phyloP scores from a whole-genome alignment of 2,797 vertebrate species.

The Chromis chromis region DNA sequence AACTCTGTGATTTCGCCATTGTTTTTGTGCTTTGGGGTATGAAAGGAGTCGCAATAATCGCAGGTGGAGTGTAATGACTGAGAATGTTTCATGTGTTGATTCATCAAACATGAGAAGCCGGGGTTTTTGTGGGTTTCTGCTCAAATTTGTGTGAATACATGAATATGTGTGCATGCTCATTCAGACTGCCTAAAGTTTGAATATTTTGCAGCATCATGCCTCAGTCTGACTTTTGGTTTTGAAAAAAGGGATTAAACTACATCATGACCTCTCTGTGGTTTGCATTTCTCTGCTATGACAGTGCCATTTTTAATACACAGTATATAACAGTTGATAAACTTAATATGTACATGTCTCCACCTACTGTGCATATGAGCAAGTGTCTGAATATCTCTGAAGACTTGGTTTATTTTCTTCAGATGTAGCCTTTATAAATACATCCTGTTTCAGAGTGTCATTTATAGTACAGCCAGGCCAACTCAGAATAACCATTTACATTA shows the following conservation, averaged over 20 bases:
- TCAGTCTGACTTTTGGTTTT: background rate
- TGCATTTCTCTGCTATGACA: background rate
- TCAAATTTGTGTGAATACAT: background rate
- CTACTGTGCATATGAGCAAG: background rate
- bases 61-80: conserved; percentile 45
- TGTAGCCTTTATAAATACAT: conserved; percentile 21
- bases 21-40: conserved; percentile 30
- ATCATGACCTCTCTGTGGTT: background rate
- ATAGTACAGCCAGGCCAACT: background rate
- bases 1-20: conserved; percentile 54
- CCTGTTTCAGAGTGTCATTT: conserved; percentile 30
- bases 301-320: background rate
- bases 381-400: background rate
- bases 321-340: conserved; percentile 11
- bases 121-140: conserved; percentile 3
- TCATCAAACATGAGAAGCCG: conserved; percentile 29
- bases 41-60: conserved; percentile 54
- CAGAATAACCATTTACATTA: conserved; percentile 21
- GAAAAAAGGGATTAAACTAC: conserved; percentile 13
- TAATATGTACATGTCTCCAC: background rate
- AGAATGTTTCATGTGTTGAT: conserved; percentile 29
- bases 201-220: conserved; percentile 1
- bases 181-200: background rate
- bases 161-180: background rate
- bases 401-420: conserved; percentile 16